Conservation (phyloP, 2,888 invertebrate species). For the Oconnorella tubifera region DNA sequence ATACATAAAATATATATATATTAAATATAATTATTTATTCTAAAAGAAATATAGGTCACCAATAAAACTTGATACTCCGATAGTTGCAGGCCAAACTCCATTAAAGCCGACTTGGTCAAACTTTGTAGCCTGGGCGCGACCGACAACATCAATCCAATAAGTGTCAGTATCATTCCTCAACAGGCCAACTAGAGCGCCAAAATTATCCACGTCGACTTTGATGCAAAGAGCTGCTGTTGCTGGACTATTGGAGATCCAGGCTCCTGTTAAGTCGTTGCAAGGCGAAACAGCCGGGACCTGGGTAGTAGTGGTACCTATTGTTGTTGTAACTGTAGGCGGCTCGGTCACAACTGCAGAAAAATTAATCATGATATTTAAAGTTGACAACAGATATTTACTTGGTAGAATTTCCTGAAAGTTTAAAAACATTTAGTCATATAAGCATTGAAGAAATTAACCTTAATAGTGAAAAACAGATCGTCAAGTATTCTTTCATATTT, state of each 20-base stretch:
- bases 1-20: no score
- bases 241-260: conserved; percentile 2
- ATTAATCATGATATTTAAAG: no score
- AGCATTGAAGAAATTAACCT: no score
- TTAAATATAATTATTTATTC: no score
- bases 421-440: no score
- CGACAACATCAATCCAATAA: conserved; percentile 10
- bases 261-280: conserved; percentile 11
- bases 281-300: not conserved
- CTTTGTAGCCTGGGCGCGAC: not conserved
- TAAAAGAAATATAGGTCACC: not conserved
- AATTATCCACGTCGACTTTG: not conserved
- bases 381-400: no score
- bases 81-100: conserved; percentile 4
- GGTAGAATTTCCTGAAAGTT: no score
- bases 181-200: conserved; percentile 3
- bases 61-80: conserved; percentile 11
- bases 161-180: conserved; percentile 7
- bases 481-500: no score
- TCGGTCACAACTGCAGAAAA: not conserved
- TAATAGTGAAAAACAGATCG: no score
- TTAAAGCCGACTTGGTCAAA: conserved; percentile 6
- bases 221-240: conserved; percentile 4
- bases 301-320: not conserved
- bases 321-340: not conserved